These are phyloP conservation scores for Synanthedon andrenaeformis DNA, from an alignment of 2,888 invertebrate genomes.

Conservation along the genomic window DNA sequence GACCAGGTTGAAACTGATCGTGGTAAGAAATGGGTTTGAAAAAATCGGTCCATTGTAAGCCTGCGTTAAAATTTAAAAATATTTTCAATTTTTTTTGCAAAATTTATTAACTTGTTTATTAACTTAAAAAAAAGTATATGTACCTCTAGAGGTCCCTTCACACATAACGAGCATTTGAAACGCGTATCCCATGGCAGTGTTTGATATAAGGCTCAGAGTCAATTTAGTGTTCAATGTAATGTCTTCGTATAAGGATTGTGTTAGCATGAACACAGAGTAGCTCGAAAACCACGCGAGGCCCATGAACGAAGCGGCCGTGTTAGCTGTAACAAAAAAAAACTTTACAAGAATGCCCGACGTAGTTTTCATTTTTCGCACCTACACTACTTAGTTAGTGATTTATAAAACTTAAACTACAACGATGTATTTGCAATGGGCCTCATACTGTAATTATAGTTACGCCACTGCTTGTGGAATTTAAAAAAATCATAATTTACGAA, in stretches of 20 bases:
- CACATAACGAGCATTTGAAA: slow-evolving; percentile 81
- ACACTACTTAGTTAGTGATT: too few relatives aligned
- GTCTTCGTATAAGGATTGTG: slow-evolving; percentile 75
- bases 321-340: slow-evolving; percentile 70
- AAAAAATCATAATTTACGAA: too few relatives aligned
- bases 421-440: too few relatives aligned
- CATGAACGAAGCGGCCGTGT: slow-evolving; percentile 83
- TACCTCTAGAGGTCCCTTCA: slow-evolving; percentile 79
- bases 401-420: too few relatives aligned
- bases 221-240: slow-evolving; percentile 72
- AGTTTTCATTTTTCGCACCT: too few relatives aligned
- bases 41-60: slow-evolving; percentile 75
- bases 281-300: slow-evolving; percentile 83
- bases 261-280: slow-evolving; percentile 80
- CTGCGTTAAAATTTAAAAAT: slow-evolving; percentile 23
- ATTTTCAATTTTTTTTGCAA: too few relatives aligned
- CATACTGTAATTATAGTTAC: too few relatives aligned
- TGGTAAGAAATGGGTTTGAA: slow-evolving; percentile 76
- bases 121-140: background rate
- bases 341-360: too few relatives aligned
- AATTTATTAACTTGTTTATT: background rate
- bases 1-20: slow-evolving; percentile 77
- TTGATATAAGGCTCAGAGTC: slow-evolving; percentile 75
- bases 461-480: too few relatives aligned
- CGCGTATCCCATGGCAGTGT: slow-evolving; percentile 85